Conservation (phyloP, 2,888 invertebrate species). For the Lomographa bimaculata region DNA sequence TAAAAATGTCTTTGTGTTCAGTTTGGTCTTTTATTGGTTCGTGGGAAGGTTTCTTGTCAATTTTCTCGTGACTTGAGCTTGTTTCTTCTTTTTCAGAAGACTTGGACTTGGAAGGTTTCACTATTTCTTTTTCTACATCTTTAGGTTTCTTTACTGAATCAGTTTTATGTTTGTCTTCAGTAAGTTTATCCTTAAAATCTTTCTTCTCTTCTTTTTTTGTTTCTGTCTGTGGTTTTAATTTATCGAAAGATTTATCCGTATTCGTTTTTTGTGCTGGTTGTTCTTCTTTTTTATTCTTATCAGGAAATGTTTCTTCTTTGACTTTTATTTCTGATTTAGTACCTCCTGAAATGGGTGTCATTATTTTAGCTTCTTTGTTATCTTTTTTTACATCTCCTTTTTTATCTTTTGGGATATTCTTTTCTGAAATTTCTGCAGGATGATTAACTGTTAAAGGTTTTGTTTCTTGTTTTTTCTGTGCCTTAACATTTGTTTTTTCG, state of each 20-base stretch:
- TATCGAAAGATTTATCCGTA: constrained; percentile 9
- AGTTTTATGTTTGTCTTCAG: constrained; percentile 32
- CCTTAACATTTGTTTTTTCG: constrained; percentile 16
- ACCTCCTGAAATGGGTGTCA: constrained; percentile 12
- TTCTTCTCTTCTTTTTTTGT: constrained; percentile 37
- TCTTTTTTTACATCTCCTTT: neutral
- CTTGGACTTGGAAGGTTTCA: constrained; percentile 33
- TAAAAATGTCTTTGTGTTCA: constrained; percentile 24
- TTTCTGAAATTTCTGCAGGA: neutral
- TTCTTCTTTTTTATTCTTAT: constrained; percentile 7
- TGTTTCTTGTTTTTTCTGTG: constrained; percentile 9
- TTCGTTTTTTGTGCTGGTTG: constrained; percentile 9
- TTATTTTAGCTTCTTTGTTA: neutral
- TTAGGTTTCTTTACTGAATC: constrained; percentile 24
- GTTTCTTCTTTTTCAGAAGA: constrained; percentile 23
- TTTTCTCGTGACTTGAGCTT: constrained; percentile 20
- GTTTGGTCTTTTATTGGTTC: constrained; percentile 21
- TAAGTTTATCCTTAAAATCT: constrained; percentile 32
- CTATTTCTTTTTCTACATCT: constrained; percentile 18
- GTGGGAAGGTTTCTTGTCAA: constrained; percentile 31
- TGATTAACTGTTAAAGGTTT: no score
- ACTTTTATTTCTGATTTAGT: constrained; percentile 27
- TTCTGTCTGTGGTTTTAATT: constrained; percentile 8
- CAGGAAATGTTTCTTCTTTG: constrained; percentile 24
- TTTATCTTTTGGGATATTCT: constrained; percentile 1